Evolutionary conservation across 1,140 invertebrate species (phyloP), one percentile per base, ranked within the genome.

Genomic region (Mactra quadrangularis): DNA sequence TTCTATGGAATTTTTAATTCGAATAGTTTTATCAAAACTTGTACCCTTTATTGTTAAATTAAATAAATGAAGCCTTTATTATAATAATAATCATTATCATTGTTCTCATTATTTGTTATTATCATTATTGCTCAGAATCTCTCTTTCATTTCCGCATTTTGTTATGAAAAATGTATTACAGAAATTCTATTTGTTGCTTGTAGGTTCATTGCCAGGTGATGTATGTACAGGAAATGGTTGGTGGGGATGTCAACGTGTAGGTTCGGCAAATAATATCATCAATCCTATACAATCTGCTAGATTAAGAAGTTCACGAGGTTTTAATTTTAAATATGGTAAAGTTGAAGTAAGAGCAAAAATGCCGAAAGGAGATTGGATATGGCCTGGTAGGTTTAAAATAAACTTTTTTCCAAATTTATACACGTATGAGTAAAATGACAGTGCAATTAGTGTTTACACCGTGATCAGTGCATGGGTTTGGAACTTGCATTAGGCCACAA

Each of bases 231-330:
- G 47, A 60, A 78, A 29, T 85, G 86, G 3, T 15, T n/a, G 1
- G 35, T 82, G 47, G 82, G 82, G 7, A 45, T 89, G 22, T 82
- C 86, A 38, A 87, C 88, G 1, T 60, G 85, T 57, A 87, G 85
- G 33, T 96, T 96, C 0, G 95, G 95, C 17, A 94, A 95, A 85
- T n/a, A n/a, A n/a, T n/a, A n/a, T n/a, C n/a, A 88, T 97, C 15
- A 94, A 95, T 22, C 96, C 96, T 0, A 95, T 94, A 76, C 92
- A 95, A n/a, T 96, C 96, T 0, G 95, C 95, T 7, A 94, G 95
- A 84, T 89, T 97, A 29, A 53, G 35, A 94, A 95, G 50, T 96
- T 96, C 0, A 94, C 94, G 84, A 91, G 85, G 85, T 6, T 89
- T 95, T 13, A 93, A 92, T 19, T 96, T 97, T 85, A 35, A 35